Percentiles rank a stretch among this genome's conserved stretches.
phyloP scores from a whole-genome alignment of 2,888 invertebrate genomes.

The Sialis lutaria region DNA sequence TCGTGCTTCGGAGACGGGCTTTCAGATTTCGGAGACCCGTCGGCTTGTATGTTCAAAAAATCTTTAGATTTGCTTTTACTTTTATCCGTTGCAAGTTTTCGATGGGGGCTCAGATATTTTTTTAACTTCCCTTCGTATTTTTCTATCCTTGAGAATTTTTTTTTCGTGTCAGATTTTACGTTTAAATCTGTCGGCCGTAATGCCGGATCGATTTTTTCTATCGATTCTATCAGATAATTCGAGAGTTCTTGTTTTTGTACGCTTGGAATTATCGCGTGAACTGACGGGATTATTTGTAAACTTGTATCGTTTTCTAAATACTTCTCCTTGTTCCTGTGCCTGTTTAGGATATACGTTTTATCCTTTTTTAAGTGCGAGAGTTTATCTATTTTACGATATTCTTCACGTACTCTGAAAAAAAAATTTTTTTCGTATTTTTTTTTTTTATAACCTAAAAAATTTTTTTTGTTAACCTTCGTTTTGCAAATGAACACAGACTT shows the following conservation, averaged over 20 bases:
- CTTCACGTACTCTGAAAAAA: background rate
- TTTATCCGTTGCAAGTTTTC: background rate
- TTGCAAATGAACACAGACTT: conserved; percentile 4
- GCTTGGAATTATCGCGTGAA: background rate
- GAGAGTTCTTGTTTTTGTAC: too few relatives aligned
- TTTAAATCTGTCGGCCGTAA: too few relatives aligned
- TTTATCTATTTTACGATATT: too few relatives aligned
- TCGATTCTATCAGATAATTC: too few relatives aligned
- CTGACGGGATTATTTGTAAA: background rate
- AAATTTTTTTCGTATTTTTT: background rate
- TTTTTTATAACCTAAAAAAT: background rate
- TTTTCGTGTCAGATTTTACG: background rate
- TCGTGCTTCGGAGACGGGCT: conserved; percentile 7
- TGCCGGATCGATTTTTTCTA: too few relatives aligned
- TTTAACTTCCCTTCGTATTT: background rate
- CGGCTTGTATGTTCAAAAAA: background rate
- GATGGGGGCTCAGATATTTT: conserved; percentile 1
- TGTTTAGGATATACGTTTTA: too few relatives aligned
- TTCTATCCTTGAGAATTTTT: background rate
- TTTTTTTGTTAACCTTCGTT: background rate
- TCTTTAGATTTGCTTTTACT: background rate
- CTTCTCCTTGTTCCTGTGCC: too few relatives aligned
- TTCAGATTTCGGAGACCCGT: conserved; percentile 3
- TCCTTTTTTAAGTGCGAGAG: too few relatives aligned
- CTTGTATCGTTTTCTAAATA: too few relatives aligned